Evolutionary conservation across 2,888 invertebrate genomes (phyloP), one percentile per base, ranked within the genome.

Genomic region (Anoncus sp.): DNA sequence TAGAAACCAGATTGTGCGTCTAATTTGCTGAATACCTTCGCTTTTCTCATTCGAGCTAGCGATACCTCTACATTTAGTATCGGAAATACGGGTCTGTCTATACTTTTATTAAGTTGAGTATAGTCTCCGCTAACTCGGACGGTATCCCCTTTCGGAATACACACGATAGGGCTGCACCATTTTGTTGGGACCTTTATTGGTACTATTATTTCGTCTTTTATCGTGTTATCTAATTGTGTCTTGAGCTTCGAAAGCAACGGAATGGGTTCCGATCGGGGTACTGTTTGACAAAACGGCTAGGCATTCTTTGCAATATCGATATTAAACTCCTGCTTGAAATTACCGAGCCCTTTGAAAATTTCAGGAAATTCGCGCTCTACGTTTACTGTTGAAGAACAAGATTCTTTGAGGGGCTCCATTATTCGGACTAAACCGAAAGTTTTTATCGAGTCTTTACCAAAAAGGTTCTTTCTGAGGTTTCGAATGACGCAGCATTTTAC

Each of bases 261-360:
- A 59, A 82, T 78, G 18, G 80, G 73, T 1, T 81, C 81, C 45
- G 73, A 66, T 38, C 83, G 40, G n/a, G 78, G 82, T 10, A 79
- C 77, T 3, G 79, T 60, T 65, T 88, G 59, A 14, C 85, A 77
- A 77, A 70, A 85, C 3, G 88, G 87, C 31, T 60, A 57, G n/a
- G 85, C 83, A n/a, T 84, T 81, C 18, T 77, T 60, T 77, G 49
- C 81, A n/a, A 87, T 27, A 63, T 81, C 65, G 18, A 86, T 86
- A 12, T 65, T 65, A 67, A 86, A 84, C 67, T 81, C 57, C 55
- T 75, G 59, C 35, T 79, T 67, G 66, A 81, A 75, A 69, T 80
- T 80, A 10, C 83, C 84, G 43, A 83, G 75, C 27, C 81, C 81
- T 63, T 79, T 55, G 60, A 83, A 83, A 20, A 78, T 53, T 20